A percentile compares a stretch with the other conserved stretches of the same genome.
phyloP scores from a whole-genome alignment of 2,113 vertebrate genomes.

The Centropristis striata region DNA sequence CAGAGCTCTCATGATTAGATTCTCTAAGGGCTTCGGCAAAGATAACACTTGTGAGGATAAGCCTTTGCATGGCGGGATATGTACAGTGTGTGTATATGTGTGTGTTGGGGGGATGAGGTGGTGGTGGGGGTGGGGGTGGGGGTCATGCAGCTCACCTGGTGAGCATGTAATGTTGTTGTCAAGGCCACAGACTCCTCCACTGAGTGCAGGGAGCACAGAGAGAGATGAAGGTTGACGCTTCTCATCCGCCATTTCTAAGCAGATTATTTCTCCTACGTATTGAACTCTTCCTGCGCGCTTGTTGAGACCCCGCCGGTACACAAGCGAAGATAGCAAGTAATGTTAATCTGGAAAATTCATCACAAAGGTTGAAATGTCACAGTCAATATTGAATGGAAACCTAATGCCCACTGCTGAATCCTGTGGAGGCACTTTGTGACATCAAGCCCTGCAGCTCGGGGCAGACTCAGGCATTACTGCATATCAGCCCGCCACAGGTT shows the following conservation, averaged over 20 bases:
- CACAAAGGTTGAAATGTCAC: constrained; percentile 75
- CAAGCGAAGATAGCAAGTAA: constrained; percentile 22
- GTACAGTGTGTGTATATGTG: constrained; percentile 18
- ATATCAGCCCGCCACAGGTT: constrained; percentile 41
- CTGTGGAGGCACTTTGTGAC: constrained; percentile 57
- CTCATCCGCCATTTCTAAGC: constrained; percentile 62
- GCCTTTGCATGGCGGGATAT: constrained; percentile 53
- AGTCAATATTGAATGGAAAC: constrained; percentile 62
- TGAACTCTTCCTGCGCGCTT: constrained; percentile 35
- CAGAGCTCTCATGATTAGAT: constrained; percentile 68
- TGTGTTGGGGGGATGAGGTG: constrained; percentile 5
- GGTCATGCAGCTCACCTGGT: constrained; percentile 45
- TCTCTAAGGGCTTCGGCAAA: constrained; percentile 58
- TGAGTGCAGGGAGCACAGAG: constrained; percentile 40
- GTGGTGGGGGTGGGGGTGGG: not conserved
- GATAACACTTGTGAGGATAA: constrained; percentile 71
- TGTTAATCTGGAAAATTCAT: constrained; percentile 64
- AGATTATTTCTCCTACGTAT: constrained; percentile 69
- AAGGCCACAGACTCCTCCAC: constrained; percentile 70
- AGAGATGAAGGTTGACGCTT: constrained; percentile 63
- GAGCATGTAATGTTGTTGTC: constrained; percentile 76
- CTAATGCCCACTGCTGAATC: constrained; percentile 31
- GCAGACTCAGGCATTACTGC: constrained; percentile 29
- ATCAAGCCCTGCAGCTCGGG: constrained; percentile 27
- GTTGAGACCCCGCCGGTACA: constrained; percentile 21